These are phyloP conservation scores for Petrolisthes manimaculis DNA, from an alignment of 2,888 invertebrate species.

Conservation along the genomic window DNA sequence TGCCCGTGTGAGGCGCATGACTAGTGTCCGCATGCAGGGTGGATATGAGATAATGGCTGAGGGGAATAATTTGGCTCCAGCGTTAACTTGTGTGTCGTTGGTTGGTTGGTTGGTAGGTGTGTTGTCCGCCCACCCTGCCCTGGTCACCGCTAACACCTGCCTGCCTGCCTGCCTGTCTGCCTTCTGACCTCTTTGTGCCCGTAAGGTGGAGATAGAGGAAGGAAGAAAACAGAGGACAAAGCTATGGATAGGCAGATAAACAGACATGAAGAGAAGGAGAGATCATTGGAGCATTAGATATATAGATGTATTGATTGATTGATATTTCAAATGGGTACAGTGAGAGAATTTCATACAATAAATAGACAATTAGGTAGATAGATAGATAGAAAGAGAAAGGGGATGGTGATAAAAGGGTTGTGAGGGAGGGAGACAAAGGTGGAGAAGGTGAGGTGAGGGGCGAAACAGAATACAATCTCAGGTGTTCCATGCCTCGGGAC, in stretches of 20 bases:
- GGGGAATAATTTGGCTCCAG: slow-evolving; percentile 10
- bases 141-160: slow-evolving; percentile 6
- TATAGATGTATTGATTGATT: background rate
- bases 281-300: background rate
- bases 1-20: background rate
- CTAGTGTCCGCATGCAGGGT: slow-evolving; percentile 1
- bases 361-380: too few species aligned
- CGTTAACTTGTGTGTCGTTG: slow-evolving; percentile 11
- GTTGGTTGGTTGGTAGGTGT: background rate
- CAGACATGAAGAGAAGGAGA: background rate
- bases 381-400: too few species aligned
- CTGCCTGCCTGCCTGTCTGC: background rate
- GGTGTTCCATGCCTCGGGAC: too few species aligned
- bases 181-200: background rate
- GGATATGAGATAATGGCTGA: slow-evolving; percentile 8
- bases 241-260: background rate
- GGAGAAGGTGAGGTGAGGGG: too few species aligned
- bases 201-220: background rate
- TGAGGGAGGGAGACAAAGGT: too few species aligned
- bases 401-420: background rate
- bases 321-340: background rate
- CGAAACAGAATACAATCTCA: too few species aligned
- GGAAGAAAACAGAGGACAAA: background rate
- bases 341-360: background rate
- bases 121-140: background rate